Percentiles rank a stretch among this genome's conserved stretches.
These are phyloP conservation scores for Stegodyphus mimosarum DNA, from an alignment of 1,140 invertebrate species.

Conservation along the genomic window DNA sequence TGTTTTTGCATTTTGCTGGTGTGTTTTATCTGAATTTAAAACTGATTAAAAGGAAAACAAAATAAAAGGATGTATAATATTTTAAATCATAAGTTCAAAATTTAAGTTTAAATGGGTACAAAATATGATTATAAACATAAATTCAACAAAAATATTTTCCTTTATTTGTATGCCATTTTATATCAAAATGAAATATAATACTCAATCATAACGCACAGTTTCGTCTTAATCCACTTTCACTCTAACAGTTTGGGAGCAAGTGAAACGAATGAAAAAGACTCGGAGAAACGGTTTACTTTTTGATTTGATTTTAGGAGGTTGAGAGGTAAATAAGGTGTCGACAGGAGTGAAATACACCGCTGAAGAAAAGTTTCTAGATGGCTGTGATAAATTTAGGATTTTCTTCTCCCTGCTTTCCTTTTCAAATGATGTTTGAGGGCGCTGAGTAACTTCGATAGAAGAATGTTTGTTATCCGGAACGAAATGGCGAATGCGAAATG, in stretches of 20 bases:
- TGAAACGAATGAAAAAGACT: conserved; percentile 32
- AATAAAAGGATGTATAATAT: too few species aligned
- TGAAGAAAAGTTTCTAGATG: conserved; percentile 28
- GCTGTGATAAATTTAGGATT: conserved; percentile 51
- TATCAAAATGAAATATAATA: too few species aligned
- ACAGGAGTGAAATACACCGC: conserved; percentile 45
- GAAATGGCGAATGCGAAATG: background rate
- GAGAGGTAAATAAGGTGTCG: conserved; percentile 55
- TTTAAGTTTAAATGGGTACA: too few species aligned
- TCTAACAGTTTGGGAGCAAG: background rate
- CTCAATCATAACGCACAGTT: background rate
- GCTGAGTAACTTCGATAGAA: conserved; percentile 2
- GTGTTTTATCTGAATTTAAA: too few species aligned
- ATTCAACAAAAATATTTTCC: too few species aligned
- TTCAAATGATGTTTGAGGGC: conserved; percentile 32
- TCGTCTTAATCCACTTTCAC: conserved; percentile 1
- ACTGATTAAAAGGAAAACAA: too few species aligned
- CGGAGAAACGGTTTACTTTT: conserved; percentile 21
- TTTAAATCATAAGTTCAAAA: too few species aligned
- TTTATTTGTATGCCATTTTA: too few species aligned
- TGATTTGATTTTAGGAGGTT: conserved; percentile 39
- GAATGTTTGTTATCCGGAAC: conserved; percentile 13
- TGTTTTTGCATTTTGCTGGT: too few species aligned
- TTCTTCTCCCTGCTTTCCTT: background rate
- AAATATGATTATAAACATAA: too few species aligned